Evolutionary conservation across 1,140 invertebrate species (phyloP), one percentile per base, ranked within the genome.

Genomic region (Lineus longissimus): DNA sequence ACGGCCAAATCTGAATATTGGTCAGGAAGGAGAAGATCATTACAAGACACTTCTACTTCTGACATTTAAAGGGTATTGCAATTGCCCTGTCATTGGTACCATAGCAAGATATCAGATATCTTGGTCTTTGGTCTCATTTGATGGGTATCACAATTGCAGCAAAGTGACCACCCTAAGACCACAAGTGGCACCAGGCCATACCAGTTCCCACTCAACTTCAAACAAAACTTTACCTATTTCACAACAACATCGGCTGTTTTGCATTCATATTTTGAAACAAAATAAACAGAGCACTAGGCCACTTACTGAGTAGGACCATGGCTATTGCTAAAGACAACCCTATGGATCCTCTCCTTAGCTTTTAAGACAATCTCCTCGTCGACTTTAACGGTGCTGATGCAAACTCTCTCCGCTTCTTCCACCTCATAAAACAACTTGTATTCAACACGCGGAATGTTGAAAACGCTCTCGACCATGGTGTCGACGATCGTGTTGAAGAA

Each of bases 291-390:
- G n/a, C n/a, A 6, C 6, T 19, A 29, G 7, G 17, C 17, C 2
- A 41, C 67, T 61, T 68, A 81, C 79, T 67, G 78, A 9, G 57
- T 67, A 1, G 90, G 90, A 0, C 91, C 91, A 27, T 82, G 71
- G 11, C 84, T 76, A 79, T 91, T 92, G 0, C 74, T 73, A 31
- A 78, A 71, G 61, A 91, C 84, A 51, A 86, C 78, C 0, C 76
- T 69, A 43, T 86, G 63, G 22, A 86, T 84, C 63, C 84, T 79
- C 7, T 82, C 77, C 58, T 79, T 80, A n/a, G 73, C 71, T 11
- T 58, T 36, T 11, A 71, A 60, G 4, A 62, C 74, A 0, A 80
- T 40, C 51, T 82, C 76, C 59, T 83, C 82, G 19, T 74, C 68
- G 19, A 76, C 56, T 19, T 70, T 56, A 7, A 81, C 74, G n/a